Evolutionary conservation across 2,888 invertebrate species (phyloP), one percentile per base, ranked within the genome.

Genomic region (Cheilosia vernalis): DNA sequence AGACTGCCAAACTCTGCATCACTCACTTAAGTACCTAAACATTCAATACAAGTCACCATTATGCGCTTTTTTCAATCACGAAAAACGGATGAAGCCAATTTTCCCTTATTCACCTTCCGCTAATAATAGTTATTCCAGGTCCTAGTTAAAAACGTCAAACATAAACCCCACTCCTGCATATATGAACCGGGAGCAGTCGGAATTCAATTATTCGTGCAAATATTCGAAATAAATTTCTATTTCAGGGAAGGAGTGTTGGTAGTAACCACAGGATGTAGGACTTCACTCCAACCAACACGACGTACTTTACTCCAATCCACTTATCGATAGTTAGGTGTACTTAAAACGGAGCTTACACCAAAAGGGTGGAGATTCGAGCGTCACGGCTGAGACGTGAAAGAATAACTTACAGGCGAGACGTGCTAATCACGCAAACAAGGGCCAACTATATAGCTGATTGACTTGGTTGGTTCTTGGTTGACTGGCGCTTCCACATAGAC

Each of bases 131-230:
- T 19, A 19, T 47, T 17, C 7, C 47, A 47, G 44, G 17, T 19
- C 3, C 47, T 7, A 1, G 47, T 47, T 47, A 47, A 47, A 47
- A 47, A 47, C 17, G 17, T 47, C 47, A 10, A 19, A 19, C 5
- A 55, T 55, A 55, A 33, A 19, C 13, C 13, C 21, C 37, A 30
- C 15, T 19, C 44, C 3, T 9, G 13, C n/a, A 47, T 5, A 47
- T 5, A 27, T 44, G 30, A 42, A 74, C 27, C 44, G 53, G 24
- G 51, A 21, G 51, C 7, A 49, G 19, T 53, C 49, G n/a, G 88
- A 89, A 90, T 90, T 90, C 90, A 90, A 90, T 90, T 90, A 90
- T 89, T 89, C 88, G 89, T 88, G 90, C 90, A 90, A 91, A 91
- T 90, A 91, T 90, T 89, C 64, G 44, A 47, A 77, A 82, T 42